Conservation (phyloP, 2,888 invertebrate genomes). For the Apodemia zela region DNA sequence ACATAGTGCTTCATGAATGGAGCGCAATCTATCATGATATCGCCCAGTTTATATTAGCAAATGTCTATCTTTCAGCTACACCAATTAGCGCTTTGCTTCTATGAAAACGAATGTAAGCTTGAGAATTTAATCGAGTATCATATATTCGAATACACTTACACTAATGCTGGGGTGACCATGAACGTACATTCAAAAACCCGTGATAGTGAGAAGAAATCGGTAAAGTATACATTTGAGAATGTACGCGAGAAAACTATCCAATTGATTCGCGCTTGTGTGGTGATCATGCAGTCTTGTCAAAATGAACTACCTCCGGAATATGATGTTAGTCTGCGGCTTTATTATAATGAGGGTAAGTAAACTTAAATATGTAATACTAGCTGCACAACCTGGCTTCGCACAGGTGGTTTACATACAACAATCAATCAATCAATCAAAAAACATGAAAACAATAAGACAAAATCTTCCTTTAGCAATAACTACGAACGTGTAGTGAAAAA, state of each 20-base stretch:
- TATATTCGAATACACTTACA: slow-evolving; percentile 58
- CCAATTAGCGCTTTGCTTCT: slow-evolving; percentile 61
- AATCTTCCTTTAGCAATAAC: too few species aligned
- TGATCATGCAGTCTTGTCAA: slow-evolving; percentile 43
- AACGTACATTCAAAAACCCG: slow-evolving; percentile 43
- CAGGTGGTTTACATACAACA: too few species aligned
- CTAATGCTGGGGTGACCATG: slow-evolving; percentile 45
- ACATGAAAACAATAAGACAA: too few species aligned
- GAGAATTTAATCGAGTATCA: slow-evolving; percentile 62
- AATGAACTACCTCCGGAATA: slow-evolving; percentile 39
- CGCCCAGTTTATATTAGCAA: too few species aligned
- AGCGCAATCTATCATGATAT: too few species aligned
- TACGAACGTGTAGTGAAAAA: too few species aligned
- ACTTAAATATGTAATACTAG: not conserved
- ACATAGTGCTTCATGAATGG: too few species aligned
- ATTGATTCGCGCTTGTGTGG: slow-evolving; percentile 47
- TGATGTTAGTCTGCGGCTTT: slow-evolving; percentile 55
- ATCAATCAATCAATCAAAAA: too few species aligned
- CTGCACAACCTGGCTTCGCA: too few species aligned
- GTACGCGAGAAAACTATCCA: slow-evolving; percentile 44
- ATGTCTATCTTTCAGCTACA: slow-evolving; percentile 45
- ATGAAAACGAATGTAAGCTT: slow-evolving; percentile 49
- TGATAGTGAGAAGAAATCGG: slow-evolving; percentile 31
- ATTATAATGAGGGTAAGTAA: slow-evolving; percentile 60
- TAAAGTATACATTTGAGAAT: slow-evolving; percentile 46